These are phyloP conservation scores for Bettongia penicillata DNA, from an alignment of 2,113 vertebrate species.

Conservation along the genomic window DNA sequence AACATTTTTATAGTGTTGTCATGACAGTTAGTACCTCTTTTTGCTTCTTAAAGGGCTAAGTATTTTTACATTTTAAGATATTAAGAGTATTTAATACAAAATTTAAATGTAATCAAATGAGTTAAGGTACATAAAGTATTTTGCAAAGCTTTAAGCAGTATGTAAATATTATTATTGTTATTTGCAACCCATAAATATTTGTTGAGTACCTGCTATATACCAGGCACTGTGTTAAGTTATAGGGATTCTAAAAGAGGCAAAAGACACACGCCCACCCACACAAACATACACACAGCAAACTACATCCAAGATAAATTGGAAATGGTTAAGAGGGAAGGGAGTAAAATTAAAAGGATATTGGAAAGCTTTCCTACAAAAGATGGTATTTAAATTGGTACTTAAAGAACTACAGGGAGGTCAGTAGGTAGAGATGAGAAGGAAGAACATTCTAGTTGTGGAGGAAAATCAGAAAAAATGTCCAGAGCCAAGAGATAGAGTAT, in stretches of 20 bases:
- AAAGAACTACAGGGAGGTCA: not conserved
- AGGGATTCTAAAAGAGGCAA: not conserved
- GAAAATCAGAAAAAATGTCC: not conserved
- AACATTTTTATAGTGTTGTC: not conserved
- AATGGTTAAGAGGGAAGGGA: not conserved
- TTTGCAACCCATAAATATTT: slow-evolving; percentile 1
- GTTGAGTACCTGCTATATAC: not conserved
- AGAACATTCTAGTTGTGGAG: not conserved
- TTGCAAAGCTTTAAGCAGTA: not conserved
- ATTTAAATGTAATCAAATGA: not conserved
- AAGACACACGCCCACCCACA: not conserved
- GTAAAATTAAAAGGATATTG: not conserved
- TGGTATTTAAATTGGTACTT: not conserved
- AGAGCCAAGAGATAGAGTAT: not conserved
- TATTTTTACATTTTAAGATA: not conserved
- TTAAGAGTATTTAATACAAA: not conserved
- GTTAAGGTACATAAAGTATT: not conserved
- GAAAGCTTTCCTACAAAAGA: not conserved
- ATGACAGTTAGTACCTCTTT: not conserved
- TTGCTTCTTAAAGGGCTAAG: not conserved
- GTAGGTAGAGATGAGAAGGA: not conserved
- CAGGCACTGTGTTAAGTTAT: not conserved
- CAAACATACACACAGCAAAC: not conserved
- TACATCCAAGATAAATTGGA: not conserved
- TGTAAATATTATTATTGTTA: not conserved